Conservation (phyloP, 1,140 invertebrate species). For the Globodera rostochiensis region DNA sequence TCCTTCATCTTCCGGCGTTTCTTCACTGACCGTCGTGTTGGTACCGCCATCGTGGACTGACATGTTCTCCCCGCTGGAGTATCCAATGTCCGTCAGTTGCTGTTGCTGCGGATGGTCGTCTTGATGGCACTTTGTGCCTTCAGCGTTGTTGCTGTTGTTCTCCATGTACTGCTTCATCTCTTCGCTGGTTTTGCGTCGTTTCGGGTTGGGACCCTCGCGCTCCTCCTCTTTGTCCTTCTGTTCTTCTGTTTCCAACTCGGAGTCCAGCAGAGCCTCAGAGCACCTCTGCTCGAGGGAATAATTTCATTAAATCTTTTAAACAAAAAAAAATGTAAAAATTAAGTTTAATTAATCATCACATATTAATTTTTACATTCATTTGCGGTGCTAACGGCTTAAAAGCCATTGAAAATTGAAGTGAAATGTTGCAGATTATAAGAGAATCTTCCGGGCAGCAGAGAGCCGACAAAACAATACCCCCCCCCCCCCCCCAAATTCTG, state of each 20-base stretch:
- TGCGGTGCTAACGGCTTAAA: not conserved
- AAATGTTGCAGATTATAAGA: not conserved
- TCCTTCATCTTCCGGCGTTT: not conserved
- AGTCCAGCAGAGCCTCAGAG: not conserved
- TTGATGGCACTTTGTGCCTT: not conserved
- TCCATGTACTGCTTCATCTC: not conserved
- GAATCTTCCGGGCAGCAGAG: not conserved
- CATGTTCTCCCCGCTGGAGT: conserved; percentile 44
- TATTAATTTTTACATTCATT: not conserved
- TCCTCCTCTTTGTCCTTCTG: not conserved
- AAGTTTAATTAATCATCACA: too few relatives aligned
- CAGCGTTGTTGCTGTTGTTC: not conserved
- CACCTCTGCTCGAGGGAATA: conserved; percentile 7
- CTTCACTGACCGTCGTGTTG: conserved; percentile 10
- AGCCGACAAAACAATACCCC: not conserved
- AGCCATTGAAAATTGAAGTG: not conserved
- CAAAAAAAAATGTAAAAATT: too few relatives aligned
- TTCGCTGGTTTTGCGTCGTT: conserved; percentile 16
- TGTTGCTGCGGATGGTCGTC: not conserved
- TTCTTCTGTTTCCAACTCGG: conserved; percentile 12
- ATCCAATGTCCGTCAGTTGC: conserved; percentile 43
- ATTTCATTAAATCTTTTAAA: not conserved
- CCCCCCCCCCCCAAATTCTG: too few relatives aligned
- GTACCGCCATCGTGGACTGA: conserved; percentile 35
- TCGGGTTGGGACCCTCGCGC: conserved; percentile 10